phyloP scores from a whole-genome alignment of 2,113 vertebrate species.

The Accipiter virgatus region DNA sequence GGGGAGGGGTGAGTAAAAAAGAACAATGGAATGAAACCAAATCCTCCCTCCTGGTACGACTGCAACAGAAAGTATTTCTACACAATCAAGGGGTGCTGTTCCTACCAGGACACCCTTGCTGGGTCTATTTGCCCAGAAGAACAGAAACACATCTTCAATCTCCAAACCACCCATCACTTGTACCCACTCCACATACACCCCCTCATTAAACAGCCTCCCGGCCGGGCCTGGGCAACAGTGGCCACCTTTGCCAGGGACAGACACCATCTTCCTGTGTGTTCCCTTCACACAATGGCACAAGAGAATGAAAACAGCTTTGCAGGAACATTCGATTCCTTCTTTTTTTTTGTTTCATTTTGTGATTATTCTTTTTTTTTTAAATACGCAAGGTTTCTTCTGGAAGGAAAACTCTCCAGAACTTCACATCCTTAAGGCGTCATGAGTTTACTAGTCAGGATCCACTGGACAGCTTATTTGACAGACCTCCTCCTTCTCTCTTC shows the following conservation, averaged over 20 bases:
- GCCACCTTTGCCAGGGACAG: neutral
- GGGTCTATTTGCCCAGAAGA: neutral
- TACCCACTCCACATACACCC: neutral
- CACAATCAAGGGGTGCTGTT: neutral
- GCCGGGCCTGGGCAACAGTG: neutral
- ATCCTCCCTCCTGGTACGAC: neutral
- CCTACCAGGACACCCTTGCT: neutral
- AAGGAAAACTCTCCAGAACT: constrained; percentile 49
- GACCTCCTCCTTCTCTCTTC: neutral
- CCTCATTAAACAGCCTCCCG: neutral
- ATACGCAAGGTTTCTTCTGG: constrained; percentile 1
- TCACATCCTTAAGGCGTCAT: constrained; percentile 74
- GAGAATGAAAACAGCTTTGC: neutral
- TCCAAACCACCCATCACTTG: neutral
- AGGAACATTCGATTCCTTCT: neutral
- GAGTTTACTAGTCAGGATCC: constrained; percentile 28
- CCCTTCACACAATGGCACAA: constrained; percentile 10
- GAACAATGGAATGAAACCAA: neutral
- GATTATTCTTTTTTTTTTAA: neutral
- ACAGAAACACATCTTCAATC: neutral
- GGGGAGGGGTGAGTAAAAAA: neutral
- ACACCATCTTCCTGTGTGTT: neutral
- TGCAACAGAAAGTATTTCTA: neutral
- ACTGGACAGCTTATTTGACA: neutral
- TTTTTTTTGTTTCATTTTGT: neutral